These are phyloP conservation scores for Drosophila kanapiae DNA, from an alignment of 1,140 invertebrate genomes.

Conservation along the genomic window DNA sequence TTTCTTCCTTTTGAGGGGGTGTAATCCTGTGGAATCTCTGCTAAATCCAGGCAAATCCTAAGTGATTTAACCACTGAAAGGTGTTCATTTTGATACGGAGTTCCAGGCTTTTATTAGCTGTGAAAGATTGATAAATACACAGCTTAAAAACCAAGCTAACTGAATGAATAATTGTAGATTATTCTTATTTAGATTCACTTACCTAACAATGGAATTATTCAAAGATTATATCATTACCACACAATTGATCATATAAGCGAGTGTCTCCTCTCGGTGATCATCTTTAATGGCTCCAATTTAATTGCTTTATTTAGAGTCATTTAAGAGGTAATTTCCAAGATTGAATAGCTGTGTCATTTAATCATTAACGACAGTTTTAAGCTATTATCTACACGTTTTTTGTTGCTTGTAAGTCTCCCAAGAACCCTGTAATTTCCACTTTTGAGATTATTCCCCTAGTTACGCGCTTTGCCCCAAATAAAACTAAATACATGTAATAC, in stretches of 20 bases:
- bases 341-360: background rate
- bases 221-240: slow-evolving; percentile 24
- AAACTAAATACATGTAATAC: slow-evolving; percentile 9
- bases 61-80: slow-evolving; percentile 18
- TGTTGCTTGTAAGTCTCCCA: background rate
- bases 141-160: background rate
- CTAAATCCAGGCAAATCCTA: background rate
- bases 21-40: slow-evolving; percentile 24
- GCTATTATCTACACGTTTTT: slow-evolving; percentile 27
- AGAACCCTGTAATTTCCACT: too few relatives aligned
- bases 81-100: background rate
- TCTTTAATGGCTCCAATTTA: slow-evolving; percentile 14
- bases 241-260: background rate
- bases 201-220: slow-evolving; percentile 9
- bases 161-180: background rate
- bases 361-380: slow-evolving; percentile 10
- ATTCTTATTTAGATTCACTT: background rate
- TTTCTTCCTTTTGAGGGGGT: background rate
- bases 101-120: slow-evolving; percentile 3
- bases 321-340: slow-evolving; percentile 20
- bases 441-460: background rate
- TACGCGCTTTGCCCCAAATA: slow-evolving; percentile 17
- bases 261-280: background rate
- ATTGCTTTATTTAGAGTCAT: slow-evolving; percentile 49
- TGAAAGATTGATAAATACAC: background rate